Evolutionary conservation across 2,888 invertebrate species (phyloP).

Genomic region (Anodontia alba): DNA sequence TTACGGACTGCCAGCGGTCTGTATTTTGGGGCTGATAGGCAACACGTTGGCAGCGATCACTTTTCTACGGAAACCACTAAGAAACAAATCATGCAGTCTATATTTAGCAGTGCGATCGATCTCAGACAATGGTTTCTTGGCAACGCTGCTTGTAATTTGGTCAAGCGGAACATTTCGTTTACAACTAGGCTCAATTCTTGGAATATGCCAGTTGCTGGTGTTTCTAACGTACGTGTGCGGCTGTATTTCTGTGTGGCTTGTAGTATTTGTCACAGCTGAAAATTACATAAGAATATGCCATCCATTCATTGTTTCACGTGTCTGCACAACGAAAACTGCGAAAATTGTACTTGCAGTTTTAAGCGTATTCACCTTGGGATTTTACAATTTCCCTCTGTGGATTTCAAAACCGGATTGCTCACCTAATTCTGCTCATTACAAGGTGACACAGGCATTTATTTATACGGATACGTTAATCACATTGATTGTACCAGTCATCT

Average conservation of each 20-base stretch:
- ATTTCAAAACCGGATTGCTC: slow-evolving; percentile 61
- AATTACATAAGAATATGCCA: slow-evolving; percentile 92
- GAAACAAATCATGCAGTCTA: slow-evolving; percentile 91
- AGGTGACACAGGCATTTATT: slow-evolving; percentile 60
- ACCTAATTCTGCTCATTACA: slow-evolving; percentile 41
- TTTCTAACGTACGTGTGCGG: slow-evolving; percentile 87
- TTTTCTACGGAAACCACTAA: slow-evolving; percentile 90
- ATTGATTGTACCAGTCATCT: slow-evolving; percentile 25
- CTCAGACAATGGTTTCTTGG: slow-evolving; percentile 92
- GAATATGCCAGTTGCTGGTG: slow-evolving; percentile 90
- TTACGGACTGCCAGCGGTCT: slow-evolving; percentile 87
- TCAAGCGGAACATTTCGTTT: slow-evolving; percentile 77
- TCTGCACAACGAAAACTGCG: slow-evolving; percentile 70
- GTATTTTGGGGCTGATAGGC: slow-evolving; percentile 90
- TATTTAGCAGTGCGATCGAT: slow-evolving; percentile 92
- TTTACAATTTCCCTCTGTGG: slow-evolving; percentile 74
- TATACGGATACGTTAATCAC: slow-evolving; percentile 60
- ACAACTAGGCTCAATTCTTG: slow-evolving; percentile 77
- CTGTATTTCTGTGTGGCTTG: slow-evolving; percentile 93
- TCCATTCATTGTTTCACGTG: slow-evolving; percentile 87
- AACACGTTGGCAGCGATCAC: slow-evolving; percentile 91
- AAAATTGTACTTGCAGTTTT: slow-evolving; percentile 56
- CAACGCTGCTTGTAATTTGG: slow-evolving; percentile 87
- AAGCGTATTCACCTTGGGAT: slow-evolving; percentile 47
- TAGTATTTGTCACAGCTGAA: slow-evolving; percentile 93